These are phyloP conservation scores for Epizoanthus fatuus DNA, from an alignment of 92 coral and sea anemone genomes.

Conservation along the genomic window DNA sequence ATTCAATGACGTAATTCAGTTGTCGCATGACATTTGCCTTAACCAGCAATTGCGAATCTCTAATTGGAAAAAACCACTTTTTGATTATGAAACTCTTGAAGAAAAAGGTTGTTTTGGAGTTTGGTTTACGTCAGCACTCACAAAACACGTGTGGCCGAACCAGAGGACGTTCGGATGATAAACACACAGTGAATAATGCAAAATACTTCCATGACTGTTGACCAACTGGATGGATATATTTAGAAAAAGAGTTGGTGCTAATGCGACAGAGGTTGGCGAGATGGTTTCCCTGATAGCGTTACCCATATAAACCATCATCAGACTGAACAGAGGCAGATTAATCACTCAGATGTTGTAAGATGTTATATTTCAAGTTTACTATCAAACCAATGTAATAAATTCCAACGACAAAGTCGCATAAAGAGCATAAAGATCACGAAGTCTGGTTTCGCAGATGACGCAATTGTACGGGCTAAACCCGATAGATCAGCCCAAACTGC, in stretches of 20 bases:
- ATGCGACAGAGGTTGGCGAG: too few species aligned
- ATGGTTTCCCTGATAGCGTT: neutral
- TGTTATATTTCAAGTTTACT: neutral
- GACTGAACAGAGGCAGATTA: constrained; percentile 4
- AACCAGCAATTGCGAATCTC: neutral
- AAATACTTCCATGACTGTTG: neutral
- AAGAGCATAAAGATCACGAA: too few species aligned
- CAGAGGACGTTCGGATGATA: too few species aligned
- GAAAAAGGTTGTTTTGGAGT: too few species aligned
- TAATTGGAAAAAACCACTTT: neutral
- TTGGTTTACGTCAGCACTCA: neutral
- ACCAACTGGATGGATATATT: neutral
- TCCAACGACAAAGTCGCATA: too few species aligned
- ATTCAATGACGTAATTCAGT: neutral
- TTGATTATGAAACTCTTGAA: neutral
- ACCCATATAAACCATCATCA: neutral
- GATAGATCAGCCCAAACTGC: too few species aligned
- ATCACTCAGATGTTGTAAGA: neutral
- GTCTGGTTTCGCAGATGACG: too few species aligned
- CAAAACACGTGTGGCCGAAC: too few species aligned
- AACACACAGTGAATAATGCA: neutral
- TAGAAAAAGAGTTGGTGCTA: neutral
- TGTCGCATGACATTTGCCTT: neutral
- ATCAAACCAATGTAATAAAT: too few species aligned
- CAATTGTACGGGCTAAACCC: too few species aligned